These are phyloP conservation scores for Manduca sexta DNA, from an alignment of 1,140 invertebrate genomes.

Conservation along the genomic window DNA sequence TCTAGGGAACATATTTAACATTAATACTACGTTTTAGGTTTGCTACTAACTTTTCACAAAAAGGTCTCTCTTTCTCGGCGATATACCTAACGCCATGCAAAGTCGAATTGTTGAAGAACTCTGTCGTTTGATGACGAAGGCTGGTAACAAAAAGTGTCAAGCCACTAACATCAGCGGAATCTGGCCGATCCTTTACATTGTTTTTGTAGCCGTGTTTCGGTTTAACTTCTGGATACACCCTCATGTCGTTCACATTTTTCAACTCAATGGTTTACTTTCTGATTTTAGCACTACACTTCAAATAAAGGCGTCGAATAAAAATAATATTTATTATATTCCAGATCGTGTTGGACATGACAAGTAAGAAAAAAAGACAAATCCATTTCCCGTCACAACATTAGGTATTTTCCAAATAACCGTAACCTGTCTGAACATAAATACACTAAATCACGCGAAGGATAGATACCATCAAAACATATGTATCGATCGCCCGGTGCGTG, in stretches of 20 bases:
- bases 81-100: conserved; percentile 82
- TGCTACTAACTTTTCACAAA: conserved; percentile 77
- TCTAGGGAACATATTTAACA: background rate
- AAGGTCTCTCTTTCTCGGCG: conserved; percentile 78
- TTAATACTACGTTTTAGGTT: no score
- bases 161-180: conserved; percentile 25
- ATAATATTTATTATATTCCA: no score
- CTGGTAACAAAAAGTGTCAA: conserved; percentile 73
- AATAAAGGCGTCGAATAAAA: no score
- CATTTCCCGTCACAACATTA: no score
- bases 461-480: conserved; percentile 29
- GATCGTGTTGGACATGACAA: no score
- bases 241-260: conserved; percentile 31
- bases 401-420: conserved; percentile 7
- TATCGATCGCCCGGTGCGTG: conserved; percentile 39
- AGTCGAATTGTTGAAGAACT: conserved; percentile 82
- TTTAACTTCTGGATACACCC: conserved; percentile 37
- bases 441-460: conserved; percentile 10
- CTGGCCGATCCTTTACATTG: conserved; percentile 19
- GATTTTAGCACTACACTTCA: no score
- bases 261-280: conserved; percentile 3
- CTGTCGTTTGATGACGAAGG: conserved; percentile 77
- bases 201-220: conserved; percentile 15
- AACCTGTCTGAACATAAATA: conserved; percentile 3
- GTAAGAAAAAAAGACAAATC: no score